A percentile compares a stretch with the other conserved stretches of the same genome.
phyloP scores from a whole-genome alignment of 2,113 vertebrate species.

The Datnioides undecimradiatus region DNA sequence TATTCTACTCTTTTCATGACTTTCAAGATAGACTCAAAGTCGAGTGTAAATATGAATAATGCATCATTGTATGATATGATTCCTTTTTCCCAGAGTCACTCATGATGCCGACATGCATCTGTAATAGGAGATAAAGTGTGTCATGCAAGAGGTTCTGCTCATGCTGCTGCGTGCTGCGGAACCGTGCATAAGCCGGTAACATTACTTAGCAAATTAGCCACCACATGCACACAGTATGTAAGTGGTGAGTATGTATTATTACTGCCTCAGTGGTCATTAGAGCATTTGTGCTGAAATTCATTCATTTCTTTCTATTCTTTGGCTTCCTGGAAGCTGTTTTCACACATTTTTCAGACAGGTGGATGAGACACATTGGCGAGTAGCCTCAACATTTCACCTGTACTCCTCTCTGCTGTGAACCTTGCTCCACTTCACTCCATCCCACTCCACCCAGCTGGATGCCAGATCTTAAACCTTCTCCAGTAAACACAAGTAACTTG shows the following conservation, averaged over 20 bases:
- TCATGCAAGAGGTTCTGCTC: not conserved
- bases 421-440: constrained; percentile 5
- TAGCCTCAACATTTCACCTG: not conserved
- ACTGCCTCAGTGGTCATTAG: not conserved
- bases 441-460: constrained; percentile 23
- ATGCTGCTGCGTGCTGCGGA: not conserved
- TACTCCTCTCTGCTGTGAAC: not conserved
- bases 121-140: constrained; percentile 26
- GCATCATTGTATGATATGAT: not conserved
- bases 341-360: not conserved
- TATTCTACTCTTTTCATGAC: not conserved
- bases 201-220: constrained; percentile 30
- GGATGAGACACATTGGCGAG: not conserved
- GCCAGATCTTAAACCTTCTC: constrained; percentile 43
- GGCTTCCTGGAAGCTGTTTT: not conserved
- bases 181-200: constrained; percentile 5
- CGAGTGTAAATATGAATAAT: constrained; percentile 43
- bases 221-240: not conserved
- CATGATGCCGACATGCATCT: constrained; percentile 25
- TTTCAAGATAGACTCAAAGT: not conserved
- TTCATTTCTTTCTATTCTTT: not conserved
- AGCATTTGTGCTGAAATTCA: not conserved
- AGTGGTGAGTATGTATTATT: not conserved
- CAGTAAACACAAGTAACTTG: constrained; percentile 45
- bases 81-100: not conserved